Percentiles rank a stretch among this genome's conserved stretches.
These are phyloP conservation scores for Tetragonula carbonaria DNA, from an alignment of 2,888 invertebrate genomes.

Conservation along the genomic window DNA sequence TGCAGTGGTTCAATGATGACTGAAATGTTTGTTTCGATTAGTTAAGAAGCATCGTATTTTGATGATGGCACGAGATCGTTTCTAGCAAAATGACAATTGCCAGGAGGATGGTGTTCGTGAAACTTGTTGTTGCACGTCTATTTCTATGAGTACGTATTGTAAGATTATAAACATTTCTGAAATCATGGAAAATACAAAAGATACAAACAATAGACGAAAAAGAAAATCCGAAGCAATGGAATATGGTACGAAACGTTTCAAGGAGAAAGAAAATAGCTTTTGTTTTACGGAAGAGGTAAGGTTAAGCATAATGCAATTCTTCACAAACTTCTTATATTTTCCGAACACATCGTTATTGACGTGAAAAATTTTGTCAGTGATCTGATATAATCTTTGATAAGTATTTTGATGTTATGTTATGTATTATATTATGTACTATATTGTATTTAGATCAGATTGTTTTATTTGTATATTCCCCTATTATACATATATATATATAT, in stretches of 20 bases:
- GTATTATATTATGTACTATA: background rate
- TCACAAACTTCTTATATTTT: background rate
- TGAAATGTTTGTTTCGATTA: background rate
- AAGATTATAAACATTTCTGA: background rate
- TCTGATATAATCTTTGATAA: background rate
- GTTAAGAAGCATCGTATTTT: background rate
- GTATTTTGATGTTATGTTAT: background rate
- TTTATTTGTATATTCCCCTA: background rate
- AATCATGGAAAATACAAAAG: constrained; percentile 53
- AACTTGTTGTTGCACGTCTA: constrained; percentile 5
- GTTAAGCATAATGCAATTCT: no score
- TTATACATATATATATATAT: background rate
- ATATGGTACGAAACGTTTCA: constrained; percentile 36
- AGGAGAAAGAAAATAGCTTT: background rate
- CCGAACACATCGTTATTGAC: background rate
- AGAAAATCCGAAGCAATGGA: background rate
- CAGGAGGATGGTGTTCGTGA: background rate
- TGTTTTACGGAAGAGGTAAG: constrained; percentile 29
- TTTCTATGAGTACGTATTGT: constrained; percentile 30
- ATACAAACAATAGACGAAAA: constrained; percentile 7
- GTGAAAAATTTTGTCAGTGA: background rate
- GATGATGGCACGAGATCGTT: background rate
- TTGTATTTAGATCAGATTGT: background rate
- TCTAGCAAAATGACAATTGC: constrained; percentile 10
- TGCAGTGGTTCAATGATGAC: background rate